Percentiles rank a stretch among this genome's conserved stretches.
Evolutionary conservation across 2,888 invertebrate species (phyloP).

Genomic region (Quadroppia sp.): DNA sequence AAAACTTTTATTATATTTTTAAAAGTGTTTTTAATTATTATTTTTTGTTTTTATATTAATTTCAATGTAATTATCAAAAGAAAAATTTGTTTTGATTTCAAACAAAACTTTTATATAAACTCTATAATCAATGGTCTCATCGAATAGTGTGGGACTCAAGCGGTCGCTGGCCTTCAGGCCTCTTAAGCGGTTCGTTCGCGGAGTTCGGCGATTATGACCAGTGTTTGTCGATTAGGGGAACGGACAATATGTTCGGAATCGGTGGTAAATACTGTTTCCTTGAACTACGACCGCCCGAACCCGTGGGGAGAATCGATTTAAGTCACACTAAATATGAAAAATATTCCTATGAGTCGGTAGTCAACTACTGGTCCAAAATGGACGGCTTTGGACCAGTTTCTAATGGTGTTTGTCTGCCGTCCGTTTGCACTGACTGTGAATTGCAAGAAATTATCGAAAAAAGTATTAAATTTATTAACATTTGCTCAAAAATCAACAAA

Average conservation of each 20-base stretch:
- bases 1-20: not conserved
- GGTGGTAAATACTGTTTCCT: slow-evolving; percentile 36
- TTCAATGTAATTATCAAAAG: not conserved
- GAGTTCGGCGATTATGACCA: slow-evolving; percentile 40
- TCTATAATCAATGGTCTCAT: too few relatives aligned
- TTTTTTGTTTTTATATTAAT: not conserved
- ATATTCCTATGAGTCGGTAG: not conserved
- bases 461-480: slow-evolving; percentile 9
- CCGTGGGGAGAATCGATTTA: not conserved
- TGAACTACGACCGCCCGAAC: slow-evolving; percentile 33
- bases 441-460: slow-evolving; percentile 3
- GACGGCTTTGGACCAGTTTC: slow-evolving; percentile 32
- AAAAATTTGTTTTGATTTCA: too few relatives aligned
- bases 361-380: slow-evolving; percentile 37
- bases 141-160: slow-evolving; percentile 42
- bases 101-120: too few relatives aligned
- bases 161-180: slow-evolving; percentile 38
- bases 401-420: slow-evolving; percentile 40
- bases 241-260: not conserved
- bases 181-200: slow-evolving; percentile 31
- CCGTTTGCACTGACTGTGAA: slow-evolving; percentile 24
- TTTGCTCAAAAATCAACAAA: not conserved
- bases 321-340: slow-evolving; percentile 1
- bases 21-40: not conserved
- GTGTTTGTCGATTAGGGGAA: slow-evolving; percentile 7